Base-by-base conservation (phyloP, 1,140 invertebrate species). In the Elymnias hypermnestra region DNA sequence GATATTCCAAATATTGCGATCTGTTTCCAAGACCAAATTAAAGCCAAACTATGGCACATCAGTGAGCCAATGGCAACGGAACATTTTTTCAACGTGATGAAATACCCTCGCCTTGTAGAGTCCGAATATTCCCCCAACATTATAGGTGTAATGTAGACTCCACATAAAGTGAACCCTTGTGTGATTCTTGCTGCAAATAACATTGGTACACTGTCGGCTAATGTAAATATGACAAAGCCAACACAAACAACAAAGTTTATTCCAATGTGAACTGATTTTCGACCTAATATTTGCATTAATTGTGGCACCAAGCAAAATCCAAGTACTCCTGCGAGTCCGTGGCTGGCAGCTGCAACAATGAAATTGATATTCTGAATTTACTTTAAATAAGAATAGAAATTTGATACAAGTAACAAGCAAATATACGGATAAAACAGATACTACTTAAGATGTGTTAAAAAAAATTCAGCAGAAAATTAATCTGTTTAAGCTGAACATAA, bases 261-360 rank as follows among this genome's bases (percentile, higher is more conserved):
- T 7, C 2, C 6, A n/a, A 43, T 38, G 6, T 38, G 23, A 0
- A 44, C 46, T 10, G 22, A 13, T 47, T 59, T 71, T 42, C 70
- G 43, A 0, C 70, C 70, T 5, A 44, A 47, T 0, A 39, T 33
- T 48, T 70, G 62, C 31, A 73, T 50, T 0, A 65, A 36, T 2
- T 51, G 46, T 14, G 66, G 46, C 3, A 71, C 25, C n/a, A 63
- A 15, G 9, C 54, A 18, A 22, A 58, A 62, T n/a, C 70, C 62
- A 3, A 63, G 5, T 2, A 62, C n/a, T 5, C 61, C 70, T 7
- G 55, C 29, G 1, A 73, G 19, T 0, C 64, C 62, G 13, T 46
- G 43, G 15, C 41, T 38, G 5, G 66, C 53, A 41, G 64, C 70
- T 73, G 63, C 21, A 73, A 70, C n/a, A n/a, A n/a, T n/a, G n/a